phyloP scores from a whole-genome alignment of 2,797 vertebrate species.

The Bufotes viridis region DNA sequence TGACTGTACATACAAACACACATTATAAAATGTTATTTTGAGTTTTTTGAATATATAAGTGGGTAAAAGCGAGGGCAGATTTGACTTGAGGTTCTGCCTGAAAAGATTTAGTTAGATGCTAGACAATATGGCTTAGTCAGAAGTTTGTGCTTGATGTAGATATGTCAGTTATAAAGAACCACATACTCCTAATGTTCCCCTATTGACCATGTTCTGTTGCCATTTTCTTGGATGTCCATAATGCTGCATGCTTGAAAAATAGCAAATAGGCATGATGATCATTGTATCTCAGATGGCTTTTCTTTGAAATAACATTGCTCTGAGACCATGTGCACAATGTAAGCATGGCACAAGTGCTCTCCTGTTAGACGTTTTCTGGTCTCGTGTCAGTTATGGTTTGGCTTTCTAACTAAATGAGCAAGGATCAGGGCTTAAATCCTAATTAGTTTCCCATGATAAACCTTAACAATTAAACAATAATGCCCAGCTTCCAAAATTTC shows the following conservation, averaged over 20 bases:
- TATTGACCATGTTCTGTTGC: neutral
- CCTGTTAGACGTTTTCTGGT: neutral
- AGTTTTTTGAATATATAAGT: no score
- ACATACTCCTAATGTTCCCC: neutral
- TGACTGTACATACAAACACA: no score
- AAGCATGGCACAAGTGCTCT: neutral
- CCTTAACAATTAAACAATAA: conserved; percentile 67
- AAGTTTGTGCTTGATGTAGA: no score
- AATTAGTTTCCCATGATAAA: conserved; percentile 60
- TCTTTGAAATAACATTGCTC: neutral
- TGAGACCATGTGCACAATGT: neutral
- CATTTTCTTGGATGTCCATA: neutral
- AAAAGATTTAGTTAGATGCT: no score
- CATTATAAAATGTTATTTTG: no score
- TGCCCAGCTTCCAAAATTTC: conserved; percentile 69
- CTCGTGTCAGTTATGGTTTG: conserved; percentile 39
- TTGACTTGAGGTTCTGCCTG: no score
- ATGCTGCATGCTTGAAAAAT: neutral
- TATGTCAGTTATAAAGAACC: neutral
- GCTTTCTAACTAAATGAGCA: conserved; percentile 54
- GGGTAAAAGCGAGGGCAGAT: no score
- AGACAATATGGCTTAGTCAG: no score
- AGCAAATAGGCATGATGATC: neutral
- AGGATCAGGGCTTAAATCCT: conserved; percentile 46
- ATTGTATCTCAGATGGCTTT: neutral